A percentile compares a stretch with the other conserved stretches of the same genome.
Evolutionary conservation across 2,888 invertebrate species (phyloP).

Genomic region (Folsomia candida): DNA sequence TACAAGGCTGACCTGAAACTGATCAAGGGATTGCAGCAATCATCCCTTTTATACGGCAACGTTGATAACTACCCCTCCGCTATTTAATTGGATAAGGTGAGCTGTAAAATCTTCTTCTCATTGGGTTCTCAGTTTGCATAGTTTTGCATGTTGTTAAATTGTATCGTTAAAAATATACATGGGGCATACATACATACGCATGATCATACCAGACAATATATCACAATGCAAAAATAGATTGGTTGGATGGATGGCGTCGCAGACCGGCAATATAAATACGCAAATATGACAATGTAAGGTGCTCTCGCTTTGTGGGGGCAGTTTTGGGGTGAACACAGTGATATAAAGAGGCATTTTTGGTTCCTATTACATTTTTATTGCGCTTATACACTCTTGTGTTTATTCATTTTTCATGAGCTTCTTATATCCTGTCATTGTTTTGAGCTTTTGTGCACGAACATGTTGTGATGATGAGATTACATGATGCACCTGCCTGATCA

Average conservation of each 20-base stretch:
- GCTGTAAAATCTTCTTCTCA: neutral
- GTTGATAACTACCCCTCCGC: neutral
- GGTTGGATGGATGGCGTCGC: neutral
- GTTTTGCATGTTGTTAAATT: neutral
- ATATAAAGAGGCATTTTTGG: too few relatives aligned
- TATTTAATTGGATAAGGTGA: neutral
- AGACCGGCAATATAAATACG: neutral
- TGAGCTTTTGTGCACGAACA: too few relatives aligned
- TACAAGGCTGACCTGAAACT: slow-evolving; percentile 22
- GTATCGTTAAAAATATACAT: too few relatives aligned
- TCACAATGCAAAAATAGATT: neutral
- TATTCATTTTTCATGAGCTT: too few relatives aligned
- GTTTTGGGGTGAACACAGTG: neutral
- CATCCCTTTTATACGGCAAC: slow-evolving; percentile 22
- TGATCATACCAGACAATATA: neutral
- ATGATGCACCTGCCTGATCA: neutral
- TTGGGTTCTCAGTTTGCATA: neutral
- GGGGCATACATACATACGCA: too few relatives aligned
- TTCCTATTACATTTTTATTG: neutral
- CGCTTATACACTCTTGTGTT: neutral
- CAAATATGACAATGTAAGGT: neutral
- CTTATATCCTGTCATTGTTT: too few relatives aligned
- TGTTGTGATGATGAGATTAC: too few relatives aligned
- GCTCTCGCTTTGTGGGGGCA: neutral
- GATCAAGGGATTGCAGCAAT: slow-evolving; percentile 15